phyloP scores from a whole-genome alignment of 1,140 invertebrate genomes.

The Drosophila bocqueti region DNA sequence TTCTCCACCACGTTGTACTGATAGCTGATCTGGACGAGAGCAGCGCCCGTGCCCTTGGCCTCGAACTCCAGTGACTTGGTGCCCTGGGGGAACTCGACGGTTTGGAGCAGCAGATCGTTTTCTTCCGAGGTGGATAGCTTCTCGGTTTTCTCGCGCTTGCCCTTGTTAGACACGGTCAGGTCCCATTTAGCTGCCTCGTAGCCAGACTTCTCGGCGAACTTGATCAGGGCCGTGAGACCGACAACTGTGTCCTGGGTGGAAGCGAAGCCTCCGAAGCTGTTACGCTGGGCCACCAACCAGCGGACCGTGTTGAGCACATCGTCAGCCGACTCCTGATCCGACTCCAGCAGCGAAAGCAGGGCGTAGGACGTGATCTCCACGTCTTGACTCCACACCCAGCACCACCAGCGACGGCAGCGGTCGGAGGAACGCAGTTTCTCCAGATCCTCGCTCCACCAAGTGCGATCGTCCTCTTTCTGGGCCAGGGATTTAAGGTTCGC shows the following conservation, averaged over 20 bases:
- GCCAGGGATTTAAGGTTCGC: conserved; percentile 56
- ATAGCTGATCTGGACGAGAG: conserved; percentile 92
- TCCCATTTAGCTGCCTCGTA: conserved; percentile 70
- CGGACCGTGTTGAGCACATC: conserved; percentile 86
- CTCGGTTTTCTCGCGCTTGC: conserved; percentile 66
- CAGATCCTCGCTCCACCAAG: conserved; percentile 87
- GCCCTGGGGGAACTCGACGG: conserved; percentile 73
- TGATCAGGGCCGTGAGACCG: conserved; percentile 88
- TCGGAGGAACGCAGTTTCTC: conserved; percentile 89
- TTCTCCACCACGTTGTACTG: conserved; percentile 93
- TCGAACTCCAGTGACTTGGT: conserved; percentile 86
- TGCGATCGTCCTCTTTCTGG: conserved; percentile 69
- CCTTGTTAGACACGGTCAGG: conserved; percentile 56
- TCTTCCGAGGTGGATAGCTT: conserved; percentile 61
- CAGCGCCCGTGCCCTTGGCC: conserved; percentile 91
- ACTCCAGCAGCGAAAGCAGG: conserved; percentile 88
- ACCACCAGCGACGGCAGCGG: conserved; percentile 87
- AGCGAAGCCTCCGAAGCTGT: conserved; percentile 91
- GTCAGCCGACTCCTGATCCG: conserved; percentile 77
- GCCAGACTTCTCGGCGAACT: conserved; percentile 86
- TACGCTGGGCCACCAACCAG: conserved; percentile 91
- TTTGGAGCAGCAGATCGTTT: conserved; percentile 74
- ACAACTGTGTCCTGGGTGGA: conserved; percentile 90
- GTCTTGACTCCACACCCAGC: conserved; percentile 86
- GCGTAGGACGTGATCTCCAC: conserved; percentile 93